Evolutionary conservation across 2,888 invertebrate genomes (phyloP).

Genomic region (Coleophora flavipennella): DNA sequence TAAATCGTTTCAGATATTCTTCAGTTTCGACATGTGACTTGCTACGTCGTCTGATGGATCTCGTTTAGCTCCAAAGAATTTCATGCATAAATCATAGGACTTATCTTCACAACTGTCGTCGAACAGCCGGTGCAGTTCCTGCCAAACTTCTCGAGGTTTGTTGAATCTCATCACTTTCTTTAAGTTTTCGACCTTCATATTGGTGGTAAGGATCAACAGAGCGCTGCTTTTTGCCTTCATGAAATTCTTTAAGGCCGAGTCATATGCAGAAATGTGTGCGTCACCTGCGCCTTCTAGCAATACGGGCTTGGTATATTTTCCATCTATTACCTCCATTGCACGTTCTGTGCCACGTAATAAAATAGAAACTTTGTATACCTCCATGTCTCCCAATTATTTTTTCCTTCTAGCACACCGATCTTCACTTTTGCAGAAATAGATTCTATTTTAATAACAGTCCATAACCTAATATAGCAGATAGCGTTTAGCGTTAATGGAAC

Average conservation of each 20-base stretch:
- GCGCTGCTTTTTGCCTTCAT: not conserved
- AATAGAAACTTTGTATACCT: not conserved
- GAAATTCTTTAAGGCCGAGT: not conserved
- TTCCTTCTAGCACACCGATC: not conserved
- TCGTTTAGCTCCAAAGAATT: not conserved
- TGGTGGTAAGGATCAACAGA: not conserved
- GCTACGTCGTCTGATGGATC: conserved; percentile 1
- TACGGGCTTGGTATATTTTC: not conserved
- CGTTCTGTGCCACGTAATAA: not conserved
- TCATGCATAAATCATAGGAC: not conserved
- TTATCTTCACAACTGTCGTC: conserved; percentile 1
- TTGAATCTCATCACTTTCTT: not conserved
- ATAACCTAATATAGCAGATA: too few species aligned
- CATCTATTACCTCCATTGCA: not conserved
- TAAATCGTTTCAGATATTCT: not conserved
- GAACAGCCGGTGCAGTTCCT: conserved; percentile 1
- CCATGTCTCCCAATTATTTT: not conserved
- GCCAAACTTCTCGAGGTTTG: not conserved
- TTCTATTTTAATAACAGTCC: too few species aligned
- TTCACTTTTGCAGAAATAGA: too few species aligned
- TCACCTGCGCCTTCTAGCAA: not conserved
- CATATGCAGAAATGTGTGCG: not conserved
- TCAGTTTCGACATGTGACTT: conserved; percentile 1
- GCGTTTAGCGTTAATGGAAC: too few species aligned
- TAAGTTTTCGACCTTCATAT: not conserved